These are phyloP conservation scores for Asteroscopus sphinx DNA, from an alignment of 2,888 invertebrate species.

Conservation along the genomic window DNA sequence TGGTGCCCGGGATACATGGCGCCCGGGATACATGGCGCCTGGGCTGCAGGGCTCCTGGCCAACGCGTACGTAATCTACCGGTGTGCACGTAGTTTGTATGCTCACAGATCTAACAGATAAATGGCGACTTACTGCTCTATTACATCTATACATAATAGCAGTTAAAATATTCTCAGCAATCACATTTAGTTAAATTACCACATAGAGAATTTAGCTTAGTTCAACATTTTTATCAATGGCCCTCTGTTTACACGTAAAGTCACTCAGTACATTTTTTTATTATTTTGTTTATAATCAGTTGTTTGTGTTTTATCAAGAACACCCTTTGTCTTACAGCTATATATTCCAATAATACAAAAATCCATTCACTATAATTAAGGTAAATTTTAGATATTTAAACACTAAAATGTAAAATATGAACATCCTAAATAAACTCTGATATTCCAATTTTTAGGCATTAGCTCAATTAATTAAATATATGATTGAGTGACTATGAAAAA, in stretches of 20 bases:
- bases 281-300: constrained; percentile 88
- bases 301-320: constrained; percentile 87
- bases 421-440: constrained; percentile 90
- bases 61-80: constrained; percentile 36
- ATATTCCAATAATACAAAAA: constrained; percentile 90
- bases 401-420: constrained; percentile 90
- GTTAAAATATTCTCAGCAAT: constrained; percentile 88
- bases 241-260: constrained; percentile 90
- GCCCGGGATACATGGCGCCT: no score
- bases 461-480: constrained; percentile 89
- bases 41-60: constrained; percentile 29
- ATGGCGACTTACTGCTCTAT: constrained; percentile 81
- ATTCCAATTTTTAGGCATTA: constrained; percentile 89
- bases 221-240: constrained; percentile 89
- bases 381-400: constrained; percentile 90
- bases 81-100: constrained; percentile 46
- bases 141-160: constrained; percentile 85
- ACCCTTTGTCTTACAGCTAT: constrained; percentile 88
- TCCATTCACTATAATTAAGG: constrained; percentile 90
- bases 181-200: constrained; percentile 89
- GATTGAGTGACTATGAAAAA: constrained; percentile 88
- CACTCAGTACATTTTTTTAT: constrained; percentile 87
- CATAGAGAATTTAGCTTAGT: constrained; percentile 89
- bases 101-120: constrained; percentile 68
- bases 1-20: no score